Percentiles rank a stretch among this genome's conserved stretches.
phyloP scores from a whole-genome alignment of 2,797 vertebrate species.

The Rhinoraja longicauda region DNA sequence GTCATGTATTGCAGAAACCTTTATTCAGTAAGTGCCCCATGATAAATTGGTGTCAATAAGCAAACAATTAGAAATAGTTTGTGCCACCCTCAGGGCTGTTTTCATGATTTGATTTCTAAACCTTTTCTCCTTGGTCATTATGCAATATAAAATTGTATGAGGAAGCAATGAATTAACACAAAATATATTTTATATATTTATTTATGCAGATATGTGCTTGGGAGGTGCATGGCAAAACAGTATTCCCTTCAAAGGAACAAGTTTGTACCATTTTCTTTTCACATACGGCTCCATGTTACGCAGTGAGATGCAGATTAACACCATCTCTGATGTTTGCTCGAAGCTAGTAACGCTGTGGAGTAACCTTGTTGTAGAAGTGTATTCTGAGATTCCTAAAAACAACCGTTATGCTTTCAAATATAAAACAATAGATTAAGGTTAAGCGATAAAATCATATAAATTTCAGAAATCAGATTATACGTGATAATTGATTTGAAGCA shows the following conservation, averaged over 20 bases:
- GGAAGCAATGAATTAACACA: neutral
- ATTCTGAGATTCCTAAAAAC: neutral
- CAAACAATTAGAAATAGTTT: constrained; percentile 55
- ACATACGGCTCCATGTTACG: neutral
- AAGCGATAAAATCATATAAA: too few species aligned
- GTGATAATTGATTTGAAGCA: neutral
- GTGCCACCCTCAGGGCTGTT: constrained; percentile 28
- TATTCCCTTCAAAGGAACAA: constrained; percentile 19
- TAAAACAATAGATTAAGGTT: neutral
- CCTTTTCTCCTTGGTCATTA: constrained; percentile 39
- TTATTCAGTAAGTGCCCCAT: constrained; percentile 62
- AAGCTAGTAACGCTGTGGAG: neutral
- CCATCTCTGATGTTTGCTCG: neutral
- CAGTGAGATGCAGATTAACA: constrained; percentile 14
- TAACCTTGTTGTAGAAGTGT: neutral
- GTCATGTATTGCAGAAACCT: constrained; percentile 65
- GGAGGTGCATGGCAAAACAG: neutral
- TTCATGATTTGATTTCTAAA: constrained; percentile 50
- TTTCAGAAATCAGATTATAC: neutral
- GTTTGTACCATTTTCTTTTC: neutral
- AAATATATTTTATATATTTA: constrained; percentile 6
- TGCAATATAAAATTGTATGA: constrained; percentile 22
- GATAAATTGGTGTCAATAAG: constrained; percentile 65
- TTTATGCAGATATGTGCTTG: neutral
- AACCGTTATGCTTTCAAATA: neutral